A percentile compares a stretch with the other conserved stretches of the same genome.
phyloP scores from a whole-genome alignment of 2,888 invertebrate genomes.

The Platycheirus rosarum region DNA sequence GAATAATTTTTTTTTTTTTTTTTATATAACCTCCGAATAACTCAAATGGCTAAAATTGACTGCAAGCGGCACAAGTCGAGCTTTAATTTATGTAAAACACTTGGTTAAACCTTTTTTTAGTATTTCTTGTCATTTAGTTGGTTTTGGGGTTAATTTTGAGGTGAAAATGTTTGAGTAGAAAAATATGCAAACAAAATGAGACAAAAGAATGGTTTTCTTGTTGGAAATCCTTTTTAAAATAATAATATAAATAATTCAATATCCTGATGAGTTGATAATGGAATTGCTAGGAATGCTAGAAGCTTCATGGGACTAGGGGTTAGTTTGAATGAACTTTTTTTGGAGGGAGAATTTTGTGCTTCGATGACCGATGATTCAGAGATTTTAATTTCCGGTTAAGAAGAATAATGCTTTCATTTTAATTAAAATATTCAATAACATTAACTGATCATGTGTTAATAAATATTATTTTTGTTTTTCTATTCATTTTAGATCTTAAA shows the following conservation, averaged over 20 bases:
- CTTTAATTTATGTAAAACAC: conserved; percentile 68
- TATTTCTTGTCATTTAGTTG: neutral
- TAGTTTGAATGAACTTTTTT: conserved; percentile 28
- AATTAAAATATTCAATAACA: conserved; percentile 41
- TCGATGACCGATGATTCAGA: neutral
- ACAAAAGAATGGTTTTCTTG: too few relatives aligned
- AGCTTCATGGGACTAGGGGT: conserved; percentile 13
- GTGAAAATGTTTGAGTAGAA: conserved; percentile 32
- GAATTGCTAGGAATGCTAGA: conserved; percentile 31
- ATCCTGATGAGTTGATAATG: conserved; percentile 37
- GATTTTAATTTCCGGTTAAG: conserved; percentile 27
- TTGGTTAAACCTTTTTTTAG: conserved; percentile 26
- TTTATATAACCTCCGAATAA: conserved; percentile 52
- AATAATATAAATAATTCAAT: neutral
- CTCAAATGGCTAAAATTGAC: conserved; percentile 67
- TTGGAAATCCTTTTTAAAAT: neutral
- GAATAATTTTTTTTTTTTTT: neutral
- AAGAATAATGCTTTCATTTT: conserved; percentile 1
- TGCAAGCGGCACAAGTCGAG: conserved; percentile 63
- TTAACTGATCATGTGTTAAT: neutral
- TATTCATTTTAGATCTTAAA: conserved; percentile 55
- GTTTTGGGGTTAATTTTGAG: conserved; percentile 40
- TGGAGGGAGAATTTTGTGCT: neutral
- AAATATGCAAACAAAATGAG: neutral
- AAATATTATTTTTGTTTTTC: conserved; percentile 4